Conservation (phyloP, 2,113 vertebrate genomes). For the Megaceryle maxima region DNA sequence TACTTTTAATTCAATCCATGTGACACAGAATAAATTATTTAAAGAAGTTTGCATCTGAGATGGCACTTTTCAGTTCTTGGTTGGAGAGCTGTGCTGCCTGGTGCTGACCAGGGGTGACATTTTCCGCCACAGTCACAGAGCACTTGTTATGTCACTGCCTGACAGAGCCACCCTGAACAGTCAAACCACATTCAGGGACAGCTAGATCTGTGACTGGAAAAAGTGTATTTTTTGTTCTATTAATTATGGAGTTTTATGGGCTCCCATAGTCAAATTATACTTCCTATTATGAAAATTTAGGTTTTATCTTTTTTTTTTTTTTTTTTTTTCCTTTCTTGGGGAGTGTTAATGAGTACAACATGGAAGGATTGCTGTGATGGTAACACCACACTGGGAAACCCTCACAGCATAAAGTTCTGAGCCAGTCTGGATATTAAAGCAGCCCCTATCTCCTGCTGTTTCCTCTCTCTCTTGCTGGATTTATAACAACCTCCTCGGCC, state of each 20-base stretch:
- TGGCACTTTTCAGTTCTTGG: background rate
- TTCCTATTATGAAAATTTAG: background rate
- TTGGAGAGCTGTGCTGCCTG: fast-evolving
- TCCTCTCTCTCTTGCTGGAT: background rate
- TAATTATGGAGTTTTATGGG: background rate
- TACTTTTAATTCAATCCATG: background rate
- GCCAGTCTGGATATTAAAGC: background rate
- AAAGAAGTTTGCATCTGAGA: background rate
- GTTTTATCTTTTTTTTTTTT: background rate
- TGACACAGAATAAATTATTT: background rate
- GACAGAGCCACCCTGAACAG: background rate
- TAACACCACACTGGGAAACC: background rate
- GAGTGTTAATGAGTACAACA: background rate
- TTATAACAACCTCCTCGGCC: background rate
- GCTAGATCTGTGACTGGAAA: background rate
- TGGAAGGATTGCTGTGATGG: background rate
- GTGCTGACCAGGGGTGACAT: background rate
- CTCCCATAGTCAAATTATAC: background rate
- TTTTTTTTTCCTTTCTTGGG: background rate
- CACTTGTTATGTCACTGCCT: too few relatives aligned
- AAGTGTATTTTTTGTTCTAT: background rate
- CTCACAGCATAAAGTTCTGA: background rate
- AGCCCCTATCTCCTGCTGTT: background rate
- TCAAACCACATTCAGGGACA: background rate
- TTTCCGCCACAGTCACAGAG: background rate